A percentile compares a stretch with the other conserved stretches of the same genome.
phyloP scores from a whole-genome alignment of 2,113 vertebrate species.

The Halcyon malimbica region DNA sequence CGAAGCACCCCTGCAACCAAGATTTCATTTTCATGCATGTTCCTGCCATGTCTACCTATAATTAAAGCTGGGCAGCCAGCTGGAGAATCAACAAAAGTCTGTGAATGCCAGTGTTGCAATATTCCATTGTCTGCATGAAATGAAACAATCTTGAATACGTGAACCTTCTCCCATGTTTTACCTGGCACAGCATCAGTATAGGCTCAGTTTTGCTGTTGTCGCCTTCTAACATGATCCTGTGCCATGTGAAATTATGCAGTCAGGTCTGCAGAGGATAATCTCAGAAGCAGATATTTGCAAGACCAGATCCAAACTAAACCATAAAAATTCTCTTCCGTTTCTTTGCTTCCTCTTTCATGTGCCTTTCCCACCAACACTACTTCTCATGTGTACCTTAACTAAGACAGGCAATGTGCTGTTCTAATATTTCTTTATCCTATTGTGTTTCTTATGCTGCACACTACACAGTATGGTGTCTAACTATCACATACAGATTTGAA shows the following conservation, averaged over 20 bases:
- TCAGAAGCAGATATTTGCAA: background rate
- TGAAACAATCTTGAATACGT: background rate
- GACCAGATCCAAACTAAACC: background rate
- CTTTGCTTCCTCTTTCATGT: background rate
- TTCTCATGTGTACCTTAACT: rapidly evolving
- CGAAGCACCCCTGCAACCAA: background rate
- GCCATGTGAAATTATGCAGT: background rate
- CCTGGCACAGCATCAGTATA: background rate
- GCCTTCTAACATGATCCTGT: background rate
- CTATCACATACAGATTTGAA: background rate
- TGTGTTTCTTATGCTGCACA: background rate
- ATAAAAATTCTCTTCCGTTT: background rate
- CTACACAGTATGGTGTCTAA: background rate
- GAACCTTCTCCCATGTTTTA: background rate
- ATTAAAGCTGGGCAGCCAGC: background rate
- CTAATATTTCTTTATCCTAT: background rate
- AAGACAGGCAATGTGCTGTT: background rate
- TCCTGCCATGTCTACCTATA: background rate
- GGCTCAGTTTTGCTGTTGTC: background rate
- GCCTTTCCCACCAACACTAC: background rate
- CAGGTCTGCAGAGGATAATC: background rate
- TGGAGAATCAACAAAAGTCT: background rate
- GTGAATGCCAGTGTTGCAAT: background rate
- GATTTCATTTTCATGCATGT: background rate
- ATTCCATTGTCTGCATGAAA: background rate